Percentiles rank a stretch among this genome's conserved stretches.
Conservation (phyloP, 1,140 invertebrate species). For the Drosophila varians region DNA sequence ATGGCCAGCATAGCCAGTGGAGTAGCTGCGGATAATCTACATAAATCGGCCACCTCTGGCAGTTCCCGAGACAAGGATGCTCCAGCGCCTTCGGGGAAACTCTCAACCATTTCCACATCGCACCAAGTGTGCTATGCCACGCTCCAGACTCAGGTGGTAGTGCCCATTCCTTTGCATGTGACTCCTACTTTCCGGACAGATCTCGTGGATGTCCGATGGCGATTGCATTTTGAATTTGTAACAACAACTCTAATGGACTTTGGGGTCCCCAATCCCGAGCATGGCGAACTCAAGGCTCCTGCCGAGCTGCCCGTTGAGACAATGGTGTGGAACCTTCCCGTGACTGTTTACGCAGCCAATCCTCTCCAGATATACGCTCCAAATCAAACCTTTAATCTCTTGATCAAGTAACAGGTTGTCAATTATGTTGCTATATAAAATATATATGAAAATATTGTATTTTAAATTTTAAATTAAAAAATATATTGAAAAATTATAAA, state of each 20-base stretch:
- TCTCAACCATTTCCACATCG: conserved; percentile 91
- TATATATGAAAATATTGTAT: not conserved
- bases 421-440: conserved; percentile 10
- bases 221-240: conserved; percentile 98
- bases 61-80: conserved; percentile 63
- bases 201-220: conserved; percentile 94
- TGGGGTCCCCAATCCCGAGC: conserved; percentile 81
- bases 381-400: conserved; percentile 63
- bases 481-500: not conserved
- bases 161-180: conserved; percentile 96
- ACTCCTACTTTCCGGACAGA: conserved; percentile 95
- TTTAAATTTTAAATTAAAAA: not conserved
- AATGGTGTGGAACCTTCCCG: conserved; percentile 98
- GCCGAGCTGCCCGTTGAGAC: conserved; percentile 95
- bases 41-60: conserved; percentile 85
- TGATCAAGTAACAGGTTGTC: conserved; percentile 59
- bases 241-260: conserved; percentile 87
- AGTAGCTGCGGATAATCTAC: conserved; percentile 71
- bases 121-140: conserved; percentile 95
- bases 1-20: conserved; percentile 79
- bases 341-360: conserved; percentile 95
- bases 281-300: conserved; percentile 91
- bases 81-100: conserved; percentile 84
- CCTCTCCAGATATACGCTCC: conserved; percentile 88
- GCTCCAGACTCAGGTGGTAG: conserved; percentile 93